phyloP scores from a whole-genome alignment of 1,140 invertebrate genomes.

The Antheraea pernyi region DNA sequence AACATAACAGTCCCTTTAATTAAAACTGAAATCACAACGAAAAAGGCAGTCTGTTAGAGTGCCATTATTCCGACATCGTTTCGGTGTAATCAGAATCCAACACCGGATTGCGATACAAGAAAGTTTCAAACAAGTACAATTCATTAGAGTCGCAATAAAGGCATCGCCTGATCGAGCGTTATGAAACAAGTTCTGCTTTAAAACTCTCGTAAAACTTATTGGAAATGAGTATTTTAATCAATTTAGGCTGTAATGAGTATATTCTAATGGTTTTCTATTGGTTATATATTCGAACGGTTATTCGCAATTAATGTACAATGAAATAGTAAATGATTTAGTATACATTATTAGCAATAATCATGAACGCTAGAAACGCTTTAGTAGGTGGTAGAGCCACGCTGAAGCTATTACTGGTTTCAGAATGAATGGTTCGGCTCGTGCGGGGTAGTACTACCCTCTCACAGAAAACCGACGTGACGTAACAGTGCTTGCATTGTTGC shows the following conservation, averaged over 20 bases:
- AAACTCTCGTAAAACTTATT: conserved; percentile 32
- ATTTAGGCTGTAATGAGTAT: conserved; percentile 1
- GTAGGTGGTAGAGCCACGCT: too few species aligned
- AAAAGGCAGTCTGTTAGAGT: conserved; percentile 40
- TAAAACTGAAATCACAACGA: conserved; percentile 33
- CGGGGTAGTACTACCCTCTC: too few species aligned
- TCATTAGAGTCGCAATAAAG: conserved; percentile 58
- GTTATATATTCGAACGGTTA: too few species aligned
- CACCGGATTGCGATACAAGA: conserved; percentile 38
- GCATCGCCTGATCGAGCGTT: conserved; percentile 46
- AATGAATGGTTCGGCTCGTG: too few species aligned
- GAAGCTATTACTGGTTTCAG: too few species aligned
- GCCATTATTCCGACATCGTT: conserved; percentile 43
- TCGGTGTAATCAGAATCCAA: conserved; percentile 40
- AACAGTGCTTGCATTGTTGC: too few species aligned
- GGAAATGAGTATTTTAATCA: conserved; percentile 20
- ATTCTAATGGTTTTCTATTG: not conserved
- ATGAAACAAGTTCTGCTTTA: conserved; percentile 30
- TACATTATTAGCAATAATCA: too few species aligned
- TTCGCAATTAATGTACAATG: too few species aligned
- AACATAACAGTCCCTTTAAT: too few species aligned
- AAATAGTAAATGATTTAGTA: too few species aligned
- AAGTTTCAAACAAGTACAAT: conserved; percentile 65
- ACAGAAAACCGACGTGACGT: too few species aligned
- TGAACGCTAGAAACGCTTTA: too few species aligned